These are phyloP conservation scores for Apis florea DNA, from an alignment of 1,140 invertebrate species.

Conservation along the genomic window DNA sequence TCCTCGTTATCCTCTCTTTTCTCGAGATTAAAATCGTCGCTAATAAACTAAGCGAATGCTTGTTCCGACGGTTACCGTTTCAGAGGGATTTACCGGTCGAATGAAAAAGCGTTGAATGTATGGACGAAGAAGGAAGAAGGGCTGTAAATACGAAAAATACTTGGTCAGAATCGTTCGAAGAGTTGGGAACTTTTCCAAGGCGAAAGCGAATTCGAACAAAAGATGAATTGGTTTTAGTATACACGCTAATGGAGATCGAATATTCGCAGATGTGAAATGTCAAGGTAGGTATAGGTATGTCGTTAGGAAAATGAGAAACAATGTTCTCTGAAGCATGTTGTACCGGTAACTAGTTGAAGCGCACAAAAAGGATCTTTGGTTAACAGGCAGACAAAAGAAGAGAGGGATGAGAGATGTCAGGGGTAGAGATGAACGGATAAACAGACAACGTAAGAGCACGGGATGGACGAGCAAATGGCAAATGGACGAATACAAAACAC, in stretches of 20 bases:
- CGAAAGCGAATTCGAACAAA: not conserved
- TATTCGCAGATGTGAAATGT: not conserved
- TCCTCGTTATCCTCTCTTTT: not conserved
- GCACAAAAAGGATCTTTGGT: constrained; percentile 28
- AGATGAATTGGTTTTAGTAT: not conserved
- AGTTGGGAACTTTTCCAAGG: not conserved
- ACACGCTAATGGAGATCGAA: not conserved
- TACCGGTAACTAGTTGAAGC: constrained; percentile 21
- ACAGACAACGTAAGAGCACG: not conserved
- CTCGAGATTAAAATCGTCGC: not conserved
- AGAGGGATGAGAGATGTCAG: not conserved
- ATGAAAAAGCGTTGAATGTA: not conserved
- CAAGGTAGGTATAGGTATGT: not conserved
- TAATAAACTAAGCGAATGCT: constrained; percentile 24
- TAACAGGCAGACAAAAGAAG: constrained; percentile 19
- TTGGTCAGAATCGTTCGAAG: not conserved
- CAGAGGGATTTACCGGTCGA: not conserved
- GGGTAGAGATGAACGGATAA: constrained; percentile 8
- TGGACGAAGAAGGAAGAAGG: not conserved
- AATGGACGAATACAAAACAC: not conserved
- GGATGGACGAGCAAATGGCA: constrained; percentile 17
- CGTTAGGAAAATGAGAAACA: constrained; percentile 18
- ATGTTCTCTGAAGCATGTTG: constrained; percentile 5
- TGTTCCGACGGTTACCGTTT: not conserved
- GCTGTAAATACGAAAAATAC: too few species aligned